These are phyloP conservation scores for Phortica variegata DNA, from an alignment of 1,140 invertebrate species.

Conservation along the genomic window DNA sequence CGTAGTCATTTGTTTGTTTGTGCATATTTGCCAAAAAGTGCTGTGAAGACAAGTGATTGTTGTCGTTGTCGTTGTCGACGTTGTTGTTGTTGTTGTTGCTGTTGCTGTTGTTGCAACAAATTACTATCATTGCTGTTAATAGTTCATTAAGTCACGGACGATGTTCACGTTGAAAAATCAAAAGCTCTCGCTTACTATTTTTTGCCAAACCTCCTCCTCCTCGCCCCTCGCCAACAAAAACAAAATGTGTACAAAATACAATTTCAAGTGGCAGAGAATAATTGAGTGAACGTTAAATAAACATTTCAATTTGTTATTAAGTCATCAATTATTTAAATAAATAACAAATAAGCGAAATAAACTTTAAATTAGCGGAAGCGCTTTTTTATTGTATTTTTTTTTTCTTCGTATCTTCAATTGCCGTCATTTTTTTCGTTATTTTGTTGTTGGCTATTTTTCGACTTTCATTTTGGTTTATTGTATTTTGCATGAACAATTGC, in stretches of 20 bases:
- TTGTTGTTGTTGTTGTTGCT: slow-evolving; percentile 15
- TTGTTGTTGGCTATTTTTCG: too few species aligned
- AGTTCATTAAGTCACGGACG: slow-evolving; percentile 53
- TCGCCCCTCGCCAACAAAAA: slow-evolving; percentile 1
- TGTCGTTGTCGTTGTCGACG: slow-evolving; percentile 19
- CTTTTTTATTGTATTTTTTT: neutral
- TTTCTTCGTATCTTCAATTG: neutral
- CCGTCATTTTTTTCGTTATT: neutral
- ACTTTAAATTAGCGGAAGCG: too few species aligned
- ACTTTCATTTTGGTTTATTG: too few species aligned
- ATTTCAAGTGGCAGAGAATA: slow-evolving; percentile 47
- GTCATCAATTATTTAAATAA: slow-evolving; percentile 42
- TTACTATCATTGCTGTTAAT: slow-evolving; percentile 55
- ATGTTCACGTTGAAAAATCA: slow-evolving; percentile 27
- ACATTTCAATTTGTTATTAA: slow-evolving; percentile 53
- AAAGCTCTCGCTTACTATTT: too few species aligned
- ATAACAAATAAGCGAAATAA: too few species aligned
- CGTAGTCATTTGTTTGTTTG: slow-evolving; percentile 48
- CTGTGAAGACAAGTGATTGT: slow-evolving; percentile 50
- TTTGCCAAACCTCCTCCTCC: too few species aligned
- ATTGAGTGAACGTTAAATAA: slow-evolving; percentile 51
- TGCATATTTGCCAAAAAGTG: slow-evolving; percentile 53
- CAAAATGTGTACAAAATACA: neutral
- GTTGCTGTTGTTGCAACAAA: slow-evolving; percentile 34
- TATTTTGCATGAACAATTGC: too few species aligned